These are phyloP conservation scores for Epinephelus fuscoguttatus DNA, from an alignment of 2,113 vertebrate genomes.

Conservation along the genomic window DNA sequence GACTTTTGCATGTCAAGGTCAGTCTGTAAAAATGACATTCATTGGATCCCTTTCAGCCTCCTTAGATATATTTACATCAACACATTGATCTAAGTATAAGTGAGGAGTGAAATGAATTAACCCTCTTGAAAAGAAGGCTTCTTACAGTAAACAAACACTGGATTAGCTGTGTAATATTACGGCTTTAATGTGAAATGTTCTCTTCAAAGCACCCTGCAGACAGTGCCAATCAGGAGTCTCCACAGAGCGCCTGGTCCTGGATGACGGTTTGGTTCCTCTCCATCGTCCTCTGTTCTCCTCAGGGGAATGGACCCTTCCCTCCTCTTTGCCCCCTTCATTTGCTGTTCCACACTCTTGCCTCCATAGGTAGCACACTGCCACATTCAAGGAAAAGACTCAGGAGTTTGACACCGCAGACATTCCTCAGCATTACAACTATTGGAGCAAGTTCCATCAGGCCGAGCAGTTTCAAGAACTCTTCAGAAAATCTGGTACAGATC, in stretches of 20 bases:
- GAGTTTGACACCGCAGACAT: constrained; percentile 62
- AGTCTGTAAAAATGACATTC: neutral
- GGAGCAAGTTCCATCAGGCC: constrained; percentile 69
- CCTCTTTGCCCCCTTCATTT: constrained; percentile 20
- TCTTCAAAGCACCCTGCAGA: constrained; percentile 43
- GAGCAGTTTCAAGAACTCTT: constrained; percentile 50
- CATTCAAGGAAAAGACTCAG: constrained; percentile 59
- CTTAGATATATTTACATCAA: neutral
- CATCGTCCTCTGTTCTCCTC: constrained; percentile 15
- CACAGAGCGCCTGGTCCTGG: constrained; percentile 56
- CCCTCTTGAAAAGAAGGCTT: neutral
- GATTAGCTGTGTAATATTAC: neutral
- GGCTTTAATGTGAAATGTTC: constrained; percentile 26
- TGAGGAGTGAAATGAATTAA: neutral
- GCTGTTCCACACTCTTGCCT: constrained; percentile 46
- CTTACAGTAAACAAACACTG: neutral
- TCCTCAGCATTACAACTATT: constrained; percentile 61
- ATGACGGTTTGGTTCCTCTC: constrained; percentile 46
- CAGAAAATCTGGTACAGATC: constrained; percentile 53
- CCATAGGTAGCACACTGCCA: constrained; percentile 38
- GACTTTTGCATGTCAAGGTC: constrained; percentile 78
- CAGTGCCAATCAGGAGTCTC: constrained; percentile 37
- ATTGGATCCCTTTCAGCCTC: neutral
- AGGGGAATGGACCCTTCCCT: constrained; percentile 45
- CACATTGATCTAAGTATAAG: neutral